Conservation (phyloP, 2,888 invertebrate genomes). For the Petrolisthes manimaculis region DNA sequence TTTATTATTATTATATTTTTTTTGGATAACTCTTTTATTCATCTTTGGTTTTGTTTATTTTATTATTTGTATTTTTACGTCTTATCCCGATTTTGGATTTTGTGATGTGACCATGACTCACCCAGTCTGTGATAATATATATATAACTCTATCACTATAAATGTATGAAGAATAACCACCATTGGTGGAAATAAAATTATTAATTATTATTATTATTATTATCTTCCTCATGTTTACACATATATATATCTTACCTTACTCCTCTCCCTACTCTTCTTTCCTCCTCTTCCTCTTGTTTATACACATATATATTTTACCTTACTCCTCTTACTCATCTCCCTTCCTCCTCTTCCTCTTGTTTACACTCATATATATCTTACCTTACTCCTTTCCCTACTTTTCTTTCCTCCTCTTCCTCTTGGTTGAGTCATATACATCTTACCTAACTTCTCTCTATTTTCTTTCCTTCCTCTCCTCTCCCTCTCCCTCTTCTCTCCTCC, state of each 20-base stretch:
- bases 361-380: neutral
- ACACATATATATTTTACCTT: neutral
- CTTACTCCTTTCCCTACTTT: neutral
- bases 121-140: too few species aligned
- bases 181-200: neutral
- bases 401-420: constrained; percentile 22
- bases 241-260: neutral
- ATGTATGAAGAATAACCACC: too few species aligned
- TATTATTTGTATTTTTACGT: too few species aligned
- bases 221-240: neutral
- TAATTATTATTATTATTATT: neutral
- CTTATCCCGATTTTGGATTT: too few species aligned
- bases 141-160: too few species aligned
- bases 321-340: constrained; percentile 23
- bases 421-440: neutral
- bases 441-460: neutral
- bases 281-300: constrained; percentile 17
- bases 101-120: too few species aligned
- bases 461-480: neutral
- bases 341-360: constrained; percentile 12
- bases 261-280: constrained; percentile 26
- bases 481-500: neutral
- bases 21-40: too few species aligned
- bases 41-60: too few species aligned
- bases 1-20: too few species aligned